Conservation (phyloP, 2,113 vertebrate species). For the Etia nguti region DNA sequence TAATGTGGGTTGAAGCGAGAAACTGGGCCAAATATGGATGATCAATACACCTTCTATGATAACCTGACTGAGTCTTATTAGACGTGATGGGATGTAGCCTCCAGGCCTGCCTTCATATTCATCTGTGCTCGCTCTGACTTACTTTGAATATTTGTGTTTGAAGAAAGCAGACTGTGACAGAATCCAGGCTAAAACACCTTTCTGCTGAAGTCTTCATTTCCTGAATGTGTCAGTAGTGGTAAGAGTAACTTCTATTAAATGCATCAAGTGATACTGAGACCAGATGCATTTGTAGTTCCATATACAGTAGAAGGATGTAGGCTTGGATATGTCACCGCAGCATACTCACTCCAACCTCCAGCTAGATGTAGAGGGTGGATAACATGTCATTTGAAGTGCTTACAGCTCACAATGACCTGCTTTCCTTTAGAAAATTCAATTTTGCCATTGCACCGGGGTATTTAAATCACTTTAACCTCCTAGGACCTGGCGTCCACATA, state of each 20-base stretch:
- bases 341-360: background rate
- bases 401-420: background rate
- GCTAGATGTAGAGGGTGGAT: background rate
- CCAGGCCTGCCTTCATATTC: background rate
- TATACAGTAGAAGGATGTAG: background rate
- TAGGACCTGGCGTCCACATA: too few relatives aligned
- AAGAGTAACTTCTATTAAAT: background rate
- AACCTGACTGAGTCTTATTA: slow-evolving; percentile 28
- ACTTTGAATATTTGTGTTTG: slow-evolving; percentile 14
- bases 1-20: slow-evolving; percentile 1
- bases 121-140: background rate
- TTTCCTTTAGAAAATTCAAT: background rate
- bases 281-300: background rate
- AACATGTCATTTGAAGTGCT: background rate
- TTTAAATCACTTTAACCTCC: background rate
- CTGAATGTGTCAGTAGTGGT: background rate
- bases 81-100: slow-evolving; percentile 26
- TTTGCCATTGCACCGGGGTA: background rate
- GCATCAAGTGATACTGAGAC: background rate
- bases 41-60: slow-evolving; percentile 32
- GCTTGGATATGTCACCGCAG: background rate
- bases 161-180: background rate
- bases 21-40: slow-evolving; percentile 36
- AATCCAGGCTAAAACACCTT: background rate
- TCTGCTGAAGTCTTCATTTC: background rate